Base-by-base conservation (phyloP, 2,888 invertebrate genomes). In the Agrotis puta region DNA sequence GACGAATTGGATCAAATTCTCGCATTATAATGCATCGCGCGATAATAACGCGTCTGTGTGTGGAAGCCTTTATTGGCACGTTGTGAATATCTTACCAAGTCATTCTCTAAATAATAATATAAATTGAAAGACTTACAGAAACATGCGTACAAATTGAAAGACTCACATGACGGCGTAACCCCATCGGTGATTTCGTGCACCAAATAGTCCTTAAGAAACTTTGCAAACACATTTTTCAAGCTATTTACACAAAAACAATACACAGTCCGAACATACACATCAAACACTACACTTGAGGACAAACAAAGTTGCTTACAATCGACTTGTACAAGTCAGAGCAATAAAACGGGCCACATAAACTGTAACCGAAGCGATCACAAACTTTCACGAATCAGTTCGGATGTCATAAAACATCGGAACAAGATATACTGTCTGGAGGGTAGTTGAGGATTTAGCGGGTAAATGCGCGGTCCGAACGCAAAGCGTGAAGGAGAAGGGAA, bases 341-440 rank as follows among this genome's bases (percentile, higher is more conserved):
- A 85, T 66, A 82, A 84, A 87, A 77, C 53, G 67, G 72, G 72
- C 80, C 68, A 69, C 71, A 79, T 77, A 79, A 82, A 83, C 68
- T 72, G 62, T 63, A 62, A 33, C 47, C 64, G 65, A 68, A 73
- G 73, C 75, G 74, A 79, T 81, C 71, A 74, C 83, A n/a, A 83
- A 75, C 54, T 80, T 78, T 71, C 64, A 70, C 62, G 75, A 84
- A 86, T 82, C 87, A 81, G 81, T 76, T 83, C 74, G 53, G 64
- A 63, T 77, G 70, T 82, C 81, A 85, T 87, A 86, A 87, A 87
- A 80, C 74, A 78, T 77, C n/a, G 53, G 56, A 69, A 69, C 45
- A 71, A 83, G 75, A 79, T 79, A 65, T 64, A 71, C 45, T 54
- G 56, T 69, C 33, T 33, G 43, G 45, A 63, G 63, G 65, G 43